Percentiles rank a stretch among this genome's conserved stretches.
Conservation (phyloP, 1,140 invertebrate genomes). For the Euura lappo region DNA sequence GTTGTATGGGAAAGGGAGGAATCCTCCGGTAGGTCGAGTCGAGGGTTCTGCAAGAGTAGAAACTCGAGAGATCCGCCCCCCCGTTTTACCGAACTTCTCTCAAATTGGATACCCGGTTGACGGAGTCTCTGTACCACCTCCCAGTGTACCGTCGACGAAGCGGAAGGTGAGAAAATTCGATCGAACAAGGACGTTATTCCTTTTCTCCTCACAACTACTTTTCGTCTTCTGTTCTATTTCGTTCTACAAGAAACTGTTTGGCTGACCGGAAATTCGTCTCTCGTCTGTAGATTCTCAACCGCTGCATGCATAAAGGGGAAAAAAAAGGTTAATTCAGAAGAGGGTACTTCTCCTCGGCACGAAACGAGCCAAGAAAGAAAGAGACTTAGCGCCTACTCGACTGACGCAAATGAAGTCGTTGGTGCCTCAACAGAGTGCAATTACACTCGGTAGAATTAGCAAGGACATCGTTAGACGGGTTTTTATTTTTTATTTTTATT, state of each 20-base stretch:
- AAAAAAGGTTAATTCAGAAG: too few species aligned
- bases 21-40: background rate
- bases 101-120: background rate
- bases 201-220: too few species aligned
- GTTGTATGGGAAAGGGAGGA: background rate
- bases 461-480: background rate
- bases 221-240: too few species aligned
- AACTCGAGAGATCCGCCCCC: background rate
- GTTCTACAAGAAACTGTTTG: too few species aligned
- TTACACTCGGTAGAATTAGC: background rate
- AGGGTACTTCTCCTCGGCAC: background rate
- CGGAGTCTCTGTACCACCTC: background rate
- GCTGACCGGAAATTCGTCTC: too few species aligned
- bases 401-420: background rate
- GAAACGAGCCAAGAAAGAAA: background rate
- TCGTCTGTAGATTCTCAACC: too few species aligned
- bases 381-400: background rate
- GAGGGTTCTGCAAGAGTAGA: background rate
- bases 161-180: background rate
- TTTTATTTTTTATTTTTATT: too few species aligned
- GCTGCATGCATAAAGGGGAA: too few species aligned
- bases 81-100: background rate
- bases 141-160: background rate
- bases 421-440: background rate
- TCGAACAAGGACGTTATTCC: too few species aligned